Percentiles rank a stretch among this genome's conserved stretches.
Evolutionary conservation across 2,888 invertebrate species (phyloP).

Genomic region (Trichogramma dendrolimi): DNA sequence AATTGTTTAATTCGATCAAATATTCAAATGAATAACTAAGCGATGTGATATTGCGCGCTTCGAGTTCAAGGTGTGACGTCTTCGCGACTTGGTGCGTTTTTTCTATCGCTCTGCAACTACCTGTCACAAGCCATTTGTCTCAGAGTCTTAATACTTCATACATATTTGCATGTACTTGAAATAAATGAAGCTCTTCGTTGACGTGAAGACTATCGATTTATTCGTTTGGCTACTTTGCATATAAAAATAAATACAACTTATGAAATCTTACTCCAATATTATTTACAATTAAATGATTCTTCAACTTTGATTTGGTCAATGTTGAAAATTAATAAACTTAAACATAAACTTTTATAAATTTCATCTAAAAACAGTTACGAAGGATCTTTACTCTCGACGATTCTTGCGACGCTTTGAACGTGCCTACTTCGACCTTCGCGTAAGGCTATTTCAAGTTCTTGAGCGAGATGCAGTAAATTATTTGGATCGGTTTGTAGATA

Average conservation of each 20-base stretch:
- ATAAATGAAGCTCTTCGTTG: slow-evolving; percentile 18
- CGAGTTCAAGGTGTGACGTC: slow-evolving; percentile 28
- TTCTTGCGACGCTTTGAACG: slow-evolving; percentile 56
- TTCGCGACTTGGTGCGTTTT: slow-evolving; percentile 11
- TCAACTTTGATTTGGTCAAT: background rate
- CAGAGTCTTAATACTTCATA: slow-evolving; percentile 29
- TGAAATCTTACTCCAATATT: background rate
- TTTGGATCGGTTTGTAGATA: slow-evolving; percentile 57
- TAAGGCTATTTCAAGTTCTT: slow-evolving; percentile 57
- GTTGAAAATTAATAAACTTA: background rate
- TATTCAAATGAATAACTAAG: slow-evolving; percentile 38
- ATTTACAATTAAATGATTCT: slow-evolving; percentile 9
- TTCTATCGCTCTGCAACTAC: slow-evolving; percentile 11
- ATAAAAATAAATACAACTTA: background rate
- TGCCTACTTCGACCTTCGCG: slow-evolving; percentile 60
- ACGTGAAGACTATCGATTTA: slow-evolving; percentile 26
- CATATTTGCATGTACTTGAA: slow-evolving; percentile 31
- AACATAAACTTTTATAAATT: background rate
- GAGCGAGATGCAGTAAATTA: slow-evolving; percentile 57
- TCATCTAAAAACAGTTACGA: slow-evolving; percentile 6
- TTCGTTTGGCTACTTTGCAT: background rate
- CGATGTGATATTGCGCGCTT: background rate
- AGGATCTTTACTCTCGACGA: slow-evolving; percentile 16
- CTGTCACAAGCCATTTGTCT: slow-evolving; percentile 36
- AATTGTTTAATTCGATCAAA: slow-evolving; percentile 41